Percentiles rank a stretch among this genome's conserved stretches.
Evolutionary conservation across 2,888 invertebrate genomes (phyloP).

Genomic region (Drosophila subsilvestris): DNA sequence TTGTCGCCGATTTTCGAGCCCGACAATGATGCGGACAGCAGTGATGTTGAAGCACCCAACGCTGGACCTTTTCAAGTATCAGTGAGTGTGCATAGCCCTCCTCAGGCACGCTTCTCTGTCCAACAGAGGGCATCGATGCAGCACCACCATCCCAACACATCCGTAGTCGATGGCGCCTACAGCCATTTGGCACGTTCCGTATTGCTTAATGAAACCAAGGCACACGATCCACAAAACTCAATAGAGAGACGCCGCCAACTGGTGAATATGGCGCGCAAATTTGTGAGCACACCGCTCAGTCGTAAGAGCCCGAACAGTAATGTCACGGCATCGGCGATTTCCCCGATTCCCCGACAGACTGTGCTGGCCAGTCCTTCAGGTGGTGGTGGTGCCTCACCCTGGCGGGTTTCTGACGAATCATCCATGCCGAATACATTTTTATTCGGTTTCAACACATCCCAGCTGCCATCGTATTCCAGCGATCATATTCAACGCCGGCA

Average conservation of each 20-base stretch:
- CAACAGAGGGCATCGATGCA: background rate
- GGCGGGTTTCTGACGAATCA: slow-evolving; percentile 80
- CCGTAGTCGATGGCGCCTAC: slow-evolving; percentile 52
- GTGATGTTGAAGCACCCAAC: slow-evolving; percentile 2
- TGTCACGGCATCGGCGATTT: slow-evolving; percentile 32
- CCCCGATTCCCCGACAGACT: slow-evolving; percentile 58
- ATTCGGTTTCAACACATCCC: slow-evolving; percentile 76
- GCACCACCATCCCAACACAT: background rate
- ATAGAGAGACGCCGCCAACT: slow-evolving; percentile 52
- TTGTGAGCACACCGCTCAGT: slow-evolving; percentile 77
- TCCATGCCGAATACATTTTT: slow-evolving; percentile 76
- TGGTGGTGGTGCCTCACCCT: slow-evolving; percentile 70
- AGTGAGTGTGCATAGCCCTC: slow-evolving; percentile 14
- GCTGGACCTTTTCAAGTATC: background rate
- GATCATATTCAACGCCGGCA: slow-evolving; percentile 69
- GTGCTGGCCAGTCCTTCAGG: background rate
- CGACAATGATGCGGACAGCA: slow-evolving; percentile 14
- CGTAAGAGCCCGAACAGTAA: slow-evolving; percentile 21
- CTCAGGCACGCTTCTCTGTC: background rate
- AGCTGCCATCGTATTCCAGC: slow-evolving; percentile 82
- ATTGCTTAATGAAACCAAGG: slow-evolving; percentile 70
- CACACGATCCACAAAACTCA: slow-evolving; percentile 24
- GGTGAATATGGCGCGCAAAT: slow-evolving; percentile 70
- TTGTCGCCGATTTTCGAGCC: slow-evolving; percentile 57
- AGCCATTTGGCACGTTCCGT: slow-evolving; percentile 77